Evolutionary conservation across 92 coral and sea anemone genomes (phyloP), one percentile per base, ranked within the genome.

Genomic region (Epizoanthus fatuus): DNA sequence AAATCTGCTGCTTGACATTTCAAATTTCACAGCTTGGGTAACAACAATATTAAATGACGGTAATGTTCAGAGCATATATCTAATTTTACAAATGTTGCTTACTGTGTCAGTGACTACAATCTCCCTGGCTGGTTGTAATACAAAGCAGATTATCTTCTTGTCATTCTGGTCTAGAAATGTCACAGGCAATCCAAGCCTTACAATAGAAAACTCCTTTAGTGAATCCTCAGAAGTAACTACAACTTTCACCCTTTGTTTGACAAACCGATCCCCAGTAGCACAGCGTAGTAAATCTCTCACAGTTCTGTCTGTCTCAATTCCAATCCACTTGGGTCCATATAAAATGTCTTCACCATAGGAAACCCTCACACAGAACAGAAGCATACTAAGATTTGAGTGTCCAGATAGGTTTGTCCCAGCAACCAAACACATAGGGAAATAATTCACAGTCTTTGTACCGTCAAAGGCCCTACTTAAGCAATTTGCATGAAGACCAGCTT

Each of bases 201-300:
- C 93, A 49, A 84, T 82, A 62, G 91, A 88, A 68, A 92, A 83
- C 58, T 89, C 87, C 72, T 71, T 88, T 68, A 88, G 47, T 10
- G 94, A 87, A 29, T 84, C 86, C 84, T 94, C 98, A 84, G 94
- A 89, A 71, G 96, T 83, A 87, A 94, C 98, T 70, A 94, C 95
- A 66, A 94, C 98, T 79, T 90, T 84, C 13, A 94, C 79, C 68
- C 74, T 92, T 65, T 92, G 80, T 85, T 84, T 81, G 11, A 89
- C 65, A 76, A 92, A 94, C 74, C 84, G 89, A 16, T 90, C 94
- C 14, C 98, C 98, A 17, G 98, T 94, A 66, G 98, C 88, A 82
- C 88, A 90, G 25, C 98, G 94, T 76, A 94, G 93, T 73, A 94
- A 84, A 80, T 94, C 98, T 63, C 89, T 55, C 57, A 94, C 90